Evolutionary conservation across 2,797 vertebrate genomes (phyloP), one percentile per base, ranked within the genome.

Genomic region (Lepidocolaptes lacrymiger): DNA sequence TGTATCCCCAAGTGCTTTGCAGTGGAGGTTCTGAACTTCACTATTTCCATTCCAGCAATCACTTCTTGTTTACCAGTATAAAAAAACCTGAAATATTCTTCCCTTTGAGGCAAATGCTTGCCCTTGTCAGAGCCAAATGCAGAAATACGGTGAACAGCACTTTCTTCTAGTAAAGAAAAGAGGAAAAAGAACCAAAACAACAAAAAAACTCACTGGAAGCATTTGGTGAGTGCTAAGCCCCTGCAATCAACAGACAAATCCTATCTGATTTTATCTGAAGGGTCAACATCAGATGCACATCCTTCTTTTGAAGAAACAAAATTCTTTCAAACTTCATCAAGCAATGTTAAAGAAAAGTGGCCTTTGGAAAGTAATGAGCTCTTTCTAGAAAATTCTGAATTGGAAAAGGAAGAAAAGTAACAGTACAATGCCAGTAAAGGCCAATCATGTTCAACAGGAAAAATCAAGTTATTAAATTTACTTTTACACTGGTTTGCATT

Each of bases 221-320:
- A 68, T 87, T 89, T 85, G 34, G 30, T 85, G 61, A 64, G 44
- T 59, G 27, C 54, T 82, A 82, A 87, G 7, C 15, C 85, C n/a
- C 54, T 85, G 20, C 32, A 93, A 83, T 64, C 46, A 80, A 82
- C 37, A 77, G 64, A 64, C 12, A 83, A 85, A 77, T 91, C 34
- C 30, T 71, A 71, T 63, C 59, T 82, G 68, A 89, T 77, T 94
- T 93, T 93, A 58, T 55, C 58, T 93, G 23, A 79, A 86, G 5
- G 14, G 9, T 85, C 49, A 77, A 49, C 30, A 82, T 58, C 18
- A 74, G 49, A 55, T 39, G 26, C 10, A 58, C 9, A 77, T 4
- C 17, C 5, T 71, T 79, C 24, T 73, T 89, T 88, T 68, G n/a
- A 89, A 92, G 36, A 80, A 81, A 52, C 2, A 27, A 37, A 54